Evolutionary conservation across 2,888 invertebrate species (phyloP).

Genomic region (Morpho achilles): DNA sequence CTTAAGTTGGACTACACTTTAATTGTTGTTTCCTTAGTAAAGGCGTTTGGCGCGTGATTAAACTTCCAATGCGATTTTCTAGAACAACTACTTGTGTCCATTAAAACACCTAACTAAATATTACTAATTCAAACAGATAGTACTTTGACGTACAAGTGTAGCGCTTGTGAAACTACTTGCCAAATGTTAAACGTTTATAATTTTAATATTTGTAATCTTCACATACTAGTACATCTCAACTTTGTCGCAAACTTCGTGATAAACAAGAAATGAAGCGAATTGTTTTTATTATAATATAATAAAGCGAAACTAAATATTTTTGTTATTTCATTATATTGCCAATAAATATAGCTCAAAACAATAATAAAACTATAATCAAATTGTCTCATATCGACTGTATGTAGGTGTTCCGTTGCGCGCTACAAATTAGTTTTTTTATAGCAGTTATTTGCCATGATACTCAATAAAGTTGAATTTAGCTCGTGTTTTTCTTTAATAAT

Average conservation of each 20-base stretch:
- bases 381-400: slow-evolving; percentile 9
- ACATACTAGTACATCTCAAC: too few species aligned
- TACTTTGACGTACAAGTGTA: too few species aligned
- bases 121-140: too few species aligned
- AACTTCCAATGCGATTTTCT: slow-evolving; percentile 10
- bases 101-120: too few species aligned
- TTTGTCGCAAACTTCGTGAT: too few species aligned
- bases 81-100: too few species aligned
- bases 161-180: too few species aligned
- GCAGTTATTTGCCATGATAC: slow-evolving; percentile 17
- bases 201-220: too few species aligned
- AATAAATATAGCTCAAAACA: not conserved
- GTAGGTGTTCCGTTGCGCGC: slow-evolving; percentile 17
- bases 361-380: slow-evolving; percentile 8
- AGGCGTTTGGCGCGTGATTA: slow-evolving; percentile 28
- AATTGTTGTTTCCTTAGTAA: slow-evolving; percentile 39
- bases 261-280: too few species aligned
- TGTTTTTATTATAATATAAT: too few species aligned
- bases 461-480: slow-evolving; percentile 24
- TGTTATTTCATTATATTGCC: slow-evolving; percentile 4
- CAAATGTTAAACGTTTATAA: slow-evolving; percentile 1
- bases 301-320: not conserved
- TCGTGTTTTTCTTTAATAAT: slow-evolving; percentile 24
- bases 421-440: slow-evolving; percentile 21
- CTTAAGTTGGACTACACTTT: slow-evolving; percentile 45